Percentiles rank a stretch among this genome's conserved stretches.
Evolutionary conservation across 2,113 vertebrate species (phyloP).

Genomic region (Mustelus asterias): DNA sequence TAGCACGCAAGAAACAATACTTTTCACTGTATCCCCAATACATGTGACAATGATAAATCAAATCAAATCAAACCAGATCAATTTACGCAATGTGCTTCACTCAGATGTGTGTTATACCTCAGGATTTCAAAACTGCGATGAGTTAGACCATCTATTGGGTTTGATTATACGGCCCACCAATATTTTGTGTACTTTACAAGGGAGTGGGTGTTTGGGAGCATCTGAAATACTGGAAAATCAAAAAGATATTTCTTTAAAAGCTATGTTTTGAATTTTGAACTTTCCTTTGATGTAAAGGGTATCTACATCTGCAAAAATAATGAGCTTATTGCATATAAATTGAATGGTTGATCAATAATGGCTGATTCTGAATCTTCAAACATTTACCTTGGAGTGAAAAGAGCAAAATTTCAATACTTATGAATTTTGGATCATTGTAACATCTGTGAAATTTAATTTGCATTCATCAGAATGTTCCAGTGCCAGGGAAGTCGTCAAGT

Average conservation of each 20-base stretch:
- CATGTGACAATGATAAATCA: too few relatives aligned
- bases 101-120: neutral
- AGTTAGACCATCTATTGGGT: neutral
- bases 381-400: neutral
- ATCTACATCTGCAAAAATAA: neutral
- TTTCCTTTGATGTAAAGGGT: neutral
- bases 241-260: neutral
- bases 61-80: too few relatives aligned
- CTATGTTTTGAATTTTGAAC: constrained; percentile 2
- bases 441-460: constrained; percentile 3
- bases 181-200: neutral
- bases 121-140: neutral
- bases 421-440: constrained; percentile 22
- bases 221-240: constrained; percentile 6
- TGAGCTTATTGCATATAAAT: neutral
- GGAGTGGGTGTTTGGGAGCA: neutral
- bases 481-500: neutral
- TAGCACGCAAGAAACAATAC: too few relatives aligned
- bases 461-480: neutral
- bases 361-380: constrained; percentile 18
- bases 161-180: neutral
- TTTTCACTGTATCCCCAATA: too few relatives aligned
- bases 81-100: neutral
- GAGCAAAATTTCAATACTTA: neutral
- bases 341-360: neutral